Evolutionary conservation across 2,113 vertebrate genomes (phyloP).

Genomic region (Vulpes ferrilata): DNA sequence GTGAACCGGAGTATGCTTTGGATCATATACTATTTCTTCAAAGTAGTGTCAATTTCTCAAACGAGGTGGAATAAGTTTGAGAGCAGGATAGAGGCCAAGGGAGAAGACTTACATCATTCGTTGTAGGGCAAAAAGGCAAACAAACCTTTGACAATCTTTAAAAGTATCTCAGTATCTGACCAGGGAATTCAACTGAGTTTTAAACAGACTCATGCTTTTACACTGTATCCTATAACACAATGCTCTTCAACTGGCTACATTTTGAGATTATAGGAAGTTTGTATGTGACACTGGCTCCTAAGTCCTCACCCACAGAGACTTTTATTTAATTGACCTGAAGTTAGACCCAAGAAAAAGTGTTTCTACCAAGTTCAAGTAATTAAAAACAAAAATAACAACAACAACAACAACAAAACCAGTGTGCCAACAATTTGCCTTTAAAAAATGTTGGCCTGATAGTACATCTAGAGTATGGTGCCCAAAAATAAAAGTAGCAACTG

Average conservation of each 20-base stretch:
- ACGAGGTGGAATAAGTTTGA: not conserved
- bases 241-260: not conserved
- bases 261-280: not conserved
- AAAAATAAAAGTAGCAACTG: not conserved
- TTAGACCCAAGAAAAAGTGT: not conserved
- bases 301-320: not conserved
- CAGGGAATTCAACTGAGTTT: not conserved
- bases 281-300: not conserved
- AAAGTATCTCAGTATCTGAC: not conserved
- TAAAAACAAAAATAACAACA: not conserved
- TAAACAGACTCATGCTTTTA: not conserved
- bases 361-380: not conserved
- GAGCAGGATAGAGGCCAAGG: not conserved
- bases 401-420: not conserved
- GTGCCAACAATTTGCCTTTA: not conserved
- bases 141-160: not conserved
- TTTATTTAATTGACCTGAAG: slow-evolving; percentile 11
- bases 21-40: not conserved
- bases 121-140: not conserved
- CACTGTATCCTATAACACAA: not conserved
- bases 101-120: rapidly evolving
- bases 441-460: not conserved
- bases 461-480: not conserved
- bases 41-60: not conserved
- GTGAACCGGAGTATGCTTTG: not conserved